A percentile compares a stretch with the other conserved stretches of the same genome.
phyloP scores from a whole-genome alignment of 2,888 invertebrate species.

The Apamea monoglypha region DNA sequence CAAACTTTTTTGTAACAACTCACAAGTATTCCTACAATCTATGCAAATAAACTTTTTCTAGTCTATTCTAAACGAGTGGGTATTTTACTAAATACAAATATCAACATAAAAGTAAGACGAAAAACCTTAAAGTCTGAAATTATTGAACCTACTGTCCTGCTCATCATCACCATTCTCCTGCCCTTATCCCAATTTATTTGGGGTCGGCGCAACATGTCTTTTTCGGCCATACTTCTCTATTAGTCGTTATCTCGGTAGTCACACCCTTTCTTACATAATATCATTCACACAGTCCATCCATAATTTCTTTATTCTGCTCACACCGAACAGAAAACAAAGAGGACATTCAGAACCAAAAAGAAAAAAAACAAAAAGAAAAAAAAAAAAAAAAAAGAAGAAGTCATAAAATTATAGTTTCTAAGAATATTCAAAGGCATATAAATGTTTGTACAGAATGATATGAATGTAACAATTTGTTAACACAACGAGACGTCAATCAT shows the following conservation, averaged over 20 bases:
- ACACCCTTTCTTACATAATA: too few relatives aligned
- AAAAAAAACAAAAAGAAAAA: too few relatives aligned
- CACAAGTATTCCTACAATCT: background rate
- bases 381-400: too few relatives aligned
- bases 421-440: slow-evolving; percentile 25
- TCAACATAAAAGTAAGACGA: background rate
- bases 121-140: background rate
- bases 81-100: background rate
- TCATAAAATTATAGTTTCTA: slow-evolving; percentile 10
- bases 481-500: slow-evolving; percentile 50
- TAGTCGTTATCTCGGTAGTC: background rate
- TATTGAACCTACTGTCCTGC: background rate
- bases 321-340: slow-evolving; percentile 1
- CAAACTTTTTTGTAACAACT: background rate
- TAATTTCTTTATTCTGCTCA: background rate
- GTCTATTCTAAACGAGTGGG: background rate
- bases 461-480: slow-evolving; percentile 35
- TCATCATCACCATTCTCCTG: background rate
- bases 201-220: background rate
- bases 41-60: too few relatives aligned
- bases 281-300: background rate
- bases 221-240: background rate
- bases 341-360: too few relatives aligned
- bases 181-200: background rate
- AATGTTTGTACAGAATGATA: slow-evolving; percentile 48